phyloP scores from a whole-genome alignment of 2,113 vertebrate genomes.

The Aepyceros melampus region DNA sequence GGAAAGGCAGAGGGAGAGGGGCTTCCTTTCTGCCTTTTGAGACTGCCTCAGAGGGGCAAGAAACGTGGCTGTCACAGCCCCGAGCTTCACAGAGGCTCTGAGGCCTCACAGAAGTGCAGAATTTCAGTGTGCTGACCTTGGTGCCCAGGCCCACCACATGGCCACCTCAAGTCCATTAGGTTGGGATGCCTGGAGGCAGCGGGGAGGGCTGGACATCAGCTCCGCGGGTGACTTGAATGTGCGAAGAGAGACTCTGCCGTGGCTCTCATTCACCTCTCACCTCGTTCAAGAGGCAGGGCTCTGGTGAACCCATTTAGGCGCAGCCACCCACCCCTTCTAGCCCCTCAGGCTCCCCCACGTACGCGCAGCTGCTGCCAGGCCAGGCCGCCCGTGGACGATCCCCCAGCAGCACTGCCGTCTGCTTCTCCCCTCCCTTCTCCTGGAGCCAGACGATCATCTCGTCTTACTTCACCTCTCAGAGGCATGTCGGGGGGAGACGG shows the following conservation, averaged over 20 bases:
- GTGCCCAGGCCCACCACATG: not conserved
- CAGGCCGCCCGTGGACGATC: rapidly evolving
- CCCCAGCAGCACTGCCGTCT: no score
- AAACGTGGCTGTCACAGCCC: not conserved
- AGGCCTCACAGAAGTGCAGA: not conserved
- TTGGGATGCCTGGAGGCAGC: not conserved
- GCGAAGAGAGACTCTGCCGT: no score
- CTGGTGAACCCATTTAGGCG: not conserved
- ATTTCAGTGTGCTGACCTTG: not conserved
- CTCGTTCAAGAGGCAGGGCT: not conserved
- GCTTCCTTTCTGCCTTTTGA: not conserved
- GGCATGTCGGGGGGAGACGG: not conserved
- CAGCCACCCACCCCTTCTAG: not conserved
- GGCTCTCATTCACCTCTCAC: not conserved
- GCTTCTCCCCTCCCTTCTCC: rapidly evolving
- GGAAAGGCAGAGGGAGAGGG: not conserved
- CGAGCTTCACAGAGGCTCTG: not conserved
- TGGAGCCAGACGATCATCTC: rapidly evolving
- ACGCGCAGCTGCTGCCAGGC: rapidly evolving
- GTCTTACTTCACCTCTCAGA: not conserved
- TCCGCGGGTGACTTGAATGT: not conserved
- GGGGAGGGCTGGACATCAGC: not conserved
- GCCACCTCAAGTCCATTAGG: not conserved
- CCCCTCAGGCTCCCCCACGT: rapidly evolving
- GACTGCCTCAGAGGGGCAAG: not conserved